These are phyloP conservation scores for Phylloscopus collybita DNA, from an alignment of 2,797 vertebrate genomes.

Conservation along the genomic window DNA sequence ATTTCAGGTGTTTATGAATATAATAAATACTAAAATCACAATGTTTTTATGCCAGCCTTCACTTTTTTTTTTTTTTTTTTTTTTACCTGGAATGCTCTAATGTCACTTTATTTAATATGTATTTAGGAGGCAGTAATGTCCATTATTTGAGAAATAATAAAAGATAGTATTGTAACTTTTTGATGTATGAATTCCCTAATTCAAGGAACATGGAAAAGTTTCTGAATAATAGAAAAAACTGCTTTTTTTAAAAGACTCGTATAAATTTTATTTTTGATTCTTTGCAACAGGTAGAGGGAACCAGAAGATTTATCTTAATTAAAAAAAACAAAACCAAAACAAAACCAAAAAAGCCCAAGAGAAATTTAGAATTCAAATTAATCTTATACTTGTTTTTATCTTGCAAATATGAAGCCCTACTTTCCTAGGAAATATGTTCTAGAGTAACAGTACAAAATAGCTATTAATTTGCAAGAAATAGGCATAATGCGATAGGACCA, in stretches of 20 bases:
- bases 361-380: neutral
- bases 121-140: neutral
- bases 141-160: neutral
- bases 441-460: neutral
- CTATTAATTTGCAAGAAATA: neutral
- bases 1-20: neutral
- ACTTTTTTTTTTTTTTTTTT: neutral
- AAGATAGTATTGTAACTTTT: neutral
- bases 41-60: neutral
- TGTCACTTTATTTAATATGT: neutral
- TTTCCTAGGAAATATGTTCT: neutral
- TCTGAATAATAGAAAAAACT: neutral
- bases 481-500: neutral
- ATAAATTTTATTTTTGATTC: neutral
- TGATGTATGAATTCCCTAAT: neutral
- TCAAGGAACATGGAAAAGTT: neutral
- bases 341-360: neutral
- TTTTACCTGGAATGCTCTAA: neutral
- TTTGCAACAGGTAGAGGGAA: neutral
- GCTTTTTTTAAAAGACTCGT: neutral
- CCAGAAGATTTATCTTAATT: neutral
- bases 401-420: neutral
- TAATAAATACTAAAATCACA: rapidly evolving
- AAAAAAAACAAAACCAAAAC: too few relatives aligned
- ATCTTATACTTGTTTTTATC: neutral